phyloP scores from a whole-genome alignment of 2,113 vertebrate species.

The Corythornis vintsioides region DNA sequence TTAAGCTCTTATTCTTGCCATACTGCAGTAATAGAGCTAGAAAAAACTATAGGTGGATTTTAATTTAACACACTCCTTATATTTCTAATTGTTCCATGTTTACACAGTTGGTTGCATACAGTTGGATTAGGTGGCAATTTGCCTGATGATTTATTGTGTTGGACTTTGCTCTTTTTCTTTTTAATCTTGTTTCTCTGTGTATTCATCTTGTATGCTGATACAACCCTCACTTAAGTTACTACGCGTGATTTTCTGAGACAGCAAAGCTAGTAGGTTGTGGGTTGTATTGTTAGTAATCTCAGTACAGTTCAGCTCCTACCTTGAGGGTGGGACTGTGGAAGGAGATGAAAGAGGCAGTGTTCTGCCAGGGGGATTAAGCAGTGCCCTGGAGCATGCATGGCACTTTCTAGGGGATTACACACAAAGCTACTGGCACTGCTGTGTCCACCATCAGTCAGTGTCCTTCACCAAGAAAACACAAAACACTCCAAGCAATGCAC shows the following conservation, averaged over 20 bases:
- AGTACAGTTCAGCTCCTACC: background rate
- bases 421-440: background rate
- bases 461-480: background rate
- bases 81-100: background rate
- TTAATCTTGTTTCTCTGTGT: background rate
- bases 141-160: background rate
- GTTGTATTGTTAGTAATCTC: background rate
- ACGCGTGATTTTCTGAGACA: background rate
- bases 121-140: background rate
- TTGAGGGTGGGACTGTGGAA: background rate
- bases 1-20: background rate
- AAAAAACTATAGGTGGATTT: background rate
- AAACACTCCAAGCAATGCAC: accelerated
- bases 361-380: background rate
- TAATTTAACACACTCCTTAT: background rate
- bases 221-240: background rate
- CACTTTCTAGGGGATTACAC: background rate
- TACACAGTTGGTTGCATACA: background rate
- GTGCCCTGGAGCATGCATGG: background rate
- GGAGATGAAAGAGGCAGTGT: background rate
- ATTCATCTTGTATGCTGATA: accelerated
- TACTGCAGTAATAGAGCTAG: background rate
- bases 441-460: accelerated
- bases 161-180: background rate
- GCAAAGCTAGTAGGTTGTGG: background rate